phyloP scores from a whole-genome alignment of 1,140 invertebrate genomes.

The Helicoverpa armigera region DNA sequence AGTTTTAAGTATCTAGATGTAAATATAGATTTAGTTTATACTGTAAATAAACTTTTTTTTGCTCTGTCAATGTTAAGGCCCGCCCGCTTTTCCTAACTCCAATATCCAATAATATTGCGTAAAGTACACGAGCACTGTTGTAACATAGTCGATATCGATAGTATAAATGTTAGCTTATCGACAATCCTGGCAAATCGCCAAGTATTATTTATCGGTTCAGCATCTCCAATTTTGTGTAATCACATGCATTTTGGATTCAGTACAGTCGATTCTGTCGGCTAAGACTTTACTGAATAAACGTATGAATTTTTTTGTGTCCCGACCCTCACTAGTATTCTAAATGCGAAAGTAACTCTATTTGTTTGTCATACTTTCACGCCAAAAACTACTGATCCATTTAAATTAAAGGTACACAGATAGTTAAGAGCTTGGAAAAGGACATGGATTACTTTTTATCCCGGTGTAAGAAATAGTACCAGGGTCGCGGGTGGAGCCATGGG shows the following conservation, averaged over 20 bases:
- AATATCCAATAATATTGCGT: neutral
- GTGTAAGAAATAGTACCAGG: too few species aligned
- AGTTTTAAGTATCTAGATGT: too few species aligned
- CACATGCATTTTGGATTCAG: constrained; percentile 9
- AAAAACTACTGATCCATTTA: too few species aligned
- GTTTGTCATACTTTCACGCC: too few species aligned
- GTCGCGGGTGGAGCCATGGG: too few species aligned
- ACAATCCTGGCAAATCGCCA: neutral
- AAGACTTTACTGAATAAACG: neutral
- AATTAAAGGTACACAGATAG: too few species aligned
- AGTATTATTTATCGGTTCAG: neutral
- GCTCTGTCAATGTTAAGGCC: too few species aligned
- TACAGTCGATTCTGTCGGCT: neutral
- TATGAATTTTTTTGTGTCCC: neutral
- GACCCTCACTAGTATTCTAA: too few species aligned
- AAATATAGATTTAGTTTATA: too few species aligned
- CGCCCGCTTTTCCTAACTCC: neutral
- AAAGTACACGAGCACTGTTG: neutral
- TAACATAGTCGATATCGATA: constrained; percentile 4
- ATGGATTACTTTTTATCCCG: too few species aligned
- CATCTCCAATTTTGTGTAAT: neutral
- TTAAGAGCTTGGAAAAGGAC: too few species aligned
- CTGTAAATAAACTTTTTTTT: too few species aligned
- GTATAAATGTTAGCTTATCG: neutral
- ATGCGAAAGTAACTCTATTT: neutral